phyloP scores from a whole-genome alignment of 2,797 vertebrate genomes.

The Pseudotriccus pelzelni region DNA sequence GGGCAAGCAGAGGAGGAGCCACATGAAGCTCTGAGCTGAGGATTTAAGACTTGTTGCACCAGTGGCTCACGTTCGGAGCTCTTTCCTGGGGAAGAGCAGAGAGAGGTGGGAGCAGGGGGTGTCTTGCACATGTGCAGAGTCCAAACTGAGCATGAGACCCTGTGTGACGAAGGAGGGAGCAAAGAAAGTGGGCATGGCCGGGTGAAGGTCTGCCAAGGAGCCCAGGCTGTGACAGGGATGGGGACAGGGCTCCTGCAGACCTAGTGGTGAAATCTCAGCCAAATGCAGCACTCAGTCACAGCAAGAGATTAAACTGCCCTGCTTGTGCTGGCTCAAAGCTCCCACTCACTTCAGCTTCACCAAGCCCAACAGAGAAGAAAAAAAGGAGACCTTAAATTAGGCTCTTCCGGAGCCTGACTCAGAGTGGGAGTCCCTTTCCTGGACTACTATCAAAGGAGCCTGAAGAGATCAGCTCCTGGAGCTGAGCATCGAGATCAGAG shows the following conservation, averaged over 20 bases:
- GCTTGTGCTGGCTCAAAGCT: not conserved
- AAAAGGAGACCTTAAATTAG: not conserved
- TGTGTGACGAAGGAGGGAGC: not conserved
- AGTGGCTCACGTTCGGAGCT: not conserved
- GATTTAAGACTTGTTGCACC: not conserved
- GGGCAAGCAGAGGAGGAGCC: not conserved
- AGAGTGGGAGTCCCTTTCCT: not conserved
- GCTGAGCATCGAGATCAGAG: not conserved
- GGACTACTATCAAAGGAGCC: not conserved
- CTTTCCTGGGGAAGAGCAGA: not conserved
- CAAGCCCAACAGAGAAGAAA: not conserved
- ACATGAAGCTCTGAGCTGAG: not conserved
- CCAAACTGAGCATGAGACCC: not conserved
- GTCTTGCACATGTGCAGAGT: not conserved
- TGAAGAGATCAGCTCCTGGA: not conserved
- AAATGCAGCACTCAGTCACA: not conserved
- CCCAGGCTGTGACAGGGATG: not conserved
- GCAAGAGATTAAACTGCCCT: not conserved
- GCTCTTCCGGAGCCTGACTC: not conserved
- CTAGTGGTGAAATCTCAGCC: not conserved
- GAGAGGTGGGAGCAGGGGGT: not conserved
- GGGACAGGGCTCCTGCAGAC: not conserved
- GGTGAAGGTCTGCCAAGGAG: not conserved
- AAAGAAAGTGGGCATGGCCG: rapidly evolving
- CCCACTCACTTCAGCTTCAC: not conserved